These are phyloP conservation scores for Parasteatoda tepidariorum DNA, from an alignment of 1,140 invertebrate species.

Conservation along the genomic window DNA sequence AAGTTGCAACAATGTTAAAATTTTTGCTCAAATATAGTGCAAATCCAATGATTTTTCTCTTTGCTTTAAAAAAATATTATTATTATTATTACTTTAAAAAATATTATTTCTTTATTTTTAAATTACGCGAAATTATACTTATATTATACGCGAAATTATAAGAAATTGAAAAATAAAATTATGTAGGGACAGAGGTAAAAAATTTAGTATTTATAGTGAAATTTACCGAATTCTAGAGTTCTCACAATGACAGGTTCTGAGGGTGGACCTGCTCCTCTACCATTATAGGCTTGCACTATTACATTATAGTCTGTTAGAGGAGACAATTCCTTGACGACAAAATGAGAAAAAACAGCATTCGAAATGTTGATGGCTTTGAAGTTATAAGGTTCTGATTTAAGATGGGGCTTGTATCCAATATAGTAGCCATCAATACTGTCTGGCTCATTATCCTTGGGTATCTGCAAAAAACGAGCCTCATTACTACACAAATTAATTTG, in stretches of 20 bases:
- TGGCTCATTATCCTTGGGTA: slow-evolving; percentile 9
- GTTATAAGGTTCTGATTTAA: slow-evolving; percentile 63
- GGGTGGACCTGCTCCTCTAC: slow-evolving; percentile 76
- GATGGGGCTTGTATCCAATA: slow-evolving; percentile 72
- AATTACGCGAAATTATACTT: no score
- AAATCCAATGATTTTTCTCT: no score
- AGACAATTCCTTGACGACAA: not conserved
- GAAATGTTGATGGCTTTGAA: slow-evolving; percentile 43
- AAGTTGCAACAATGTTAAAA: no score
- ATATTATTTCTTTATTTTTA: no score
- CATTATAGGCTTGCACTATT: slow-evolving; percentile 67
- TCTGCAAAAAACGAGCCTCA: slow-evolving; percentile 7
- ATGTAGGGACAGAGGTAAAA: no score
- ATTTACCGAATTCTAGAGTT: slow-evolving; percentile 60
- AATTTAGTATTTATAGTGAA: no score
- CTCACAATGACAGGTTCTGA: slow-evolving; percentile 80
- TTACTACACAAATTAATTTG: no score
- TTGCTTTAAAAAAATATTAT: no score
- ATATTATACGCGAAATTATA: no score
- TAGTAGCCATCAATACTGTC: slow-evolving; percentile 73
- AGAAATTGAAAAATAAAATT: no score
- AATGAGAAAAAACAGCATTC: not conserved
- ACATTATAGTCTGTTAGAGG: slow-evolving; percentile 66
- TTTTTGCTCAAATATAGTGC: no score
- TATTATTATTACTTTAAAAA: no score